phyloP scores from a whole-genome alignment of 2,888 invertebrate species.

The Rotaria socialis region DNA sequence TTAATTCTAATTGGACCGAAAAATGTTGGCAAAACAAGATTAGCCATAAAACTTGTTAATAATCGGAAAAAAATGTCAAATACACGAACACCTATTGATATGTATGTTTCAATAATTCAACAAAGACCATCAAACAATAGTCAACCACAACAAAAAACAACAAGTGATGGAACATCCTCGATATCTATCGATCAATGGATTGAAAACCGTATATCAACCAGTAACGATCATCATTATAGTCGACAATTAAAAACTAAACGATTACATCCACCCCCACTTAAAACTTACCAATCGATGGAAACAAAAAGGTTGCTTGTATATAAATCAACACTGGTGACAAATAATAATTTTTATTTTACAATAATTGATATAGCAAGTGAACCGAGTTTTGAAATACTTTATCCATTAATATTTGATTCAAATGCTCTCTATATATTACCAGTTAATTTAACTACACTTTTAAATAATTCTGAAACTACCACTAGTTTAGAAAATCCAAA shows the following conservation, averaged over 20 bases:
- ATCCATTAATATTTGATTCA: slow-evolving; percentile 7
- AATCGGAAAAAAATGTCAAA: background rate
- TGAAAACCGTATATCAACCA: background rate
- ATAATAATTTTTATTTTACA: slow-evolving; percentile 5
- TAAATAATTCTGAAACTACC: background rate
- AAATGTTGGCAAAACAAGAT: slow-evolving; percentile 13
- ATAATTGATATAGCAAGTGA: slow-evolving; percentile 1
- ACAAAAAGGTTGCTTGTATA: background rate
- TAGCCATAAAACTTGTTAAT: background rate
- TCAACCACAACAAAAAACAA: background rate
- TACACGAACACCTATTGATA: background rate
- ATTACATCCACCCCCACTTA: background rate
- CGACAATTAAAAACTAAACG: background rate
- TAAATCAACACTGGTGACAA: background rate
- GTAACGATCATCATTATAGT: background rate
- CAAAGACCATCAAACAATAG: background rate
- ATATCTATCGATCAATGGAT: background rate
- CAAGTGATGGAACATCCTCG: background rate
- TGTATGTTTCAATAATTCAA: background rate
- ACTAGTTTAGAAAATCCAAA: background rate
- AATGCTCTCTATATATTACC: background rate
- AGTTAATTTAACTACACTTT: slow-evolving; percentile 12
- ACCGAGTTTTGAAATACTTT: background rate
- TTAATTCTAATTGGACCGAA: slow-evolving; percentile 4
- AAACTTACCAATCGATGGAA: background rate